Percentiles rank a stretch among this genome's conserved stretches.
phyloP scores from a whole-genome alignment of 53 echinoderm and acorn worm species.

The Holothuria leucospilota region DNA sequence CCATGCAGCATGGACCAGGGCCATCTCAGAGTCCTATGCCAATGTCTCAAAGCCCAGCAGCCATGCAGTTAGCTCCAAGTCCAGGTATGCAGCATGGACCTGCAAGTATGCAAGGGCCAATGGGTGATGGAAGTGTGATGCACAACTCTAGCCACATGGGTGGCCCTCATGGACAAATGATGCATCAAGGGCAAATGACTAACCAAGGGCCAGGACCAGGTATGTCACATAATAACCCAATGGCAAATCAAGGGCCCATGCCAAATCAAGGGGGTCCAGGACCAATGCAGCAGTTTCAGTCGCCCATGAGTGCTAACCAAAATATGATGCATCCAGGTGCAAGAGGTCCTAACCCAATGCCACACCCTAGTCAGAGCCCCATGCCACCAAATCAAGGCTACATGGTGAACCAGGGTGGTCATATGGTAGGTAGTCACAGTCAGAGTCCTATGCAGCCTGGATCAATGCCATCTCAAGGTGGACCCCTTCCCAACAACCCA shows the following conservation, averaged over 20 bases:
- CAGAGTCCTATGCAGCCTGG: slow-evolving; percentile 58
- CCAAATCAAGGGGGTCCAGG: slow-evolving; percentile 48
- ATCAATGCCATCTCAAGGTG: slow-evolving; percentile 52
- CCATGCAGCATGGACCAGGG: slow-evolving; percentile 63
- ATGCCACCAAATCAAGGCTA: slow-evolving; percentile 80
- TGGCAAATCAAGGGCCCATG: slow-evolving; percentile 74
- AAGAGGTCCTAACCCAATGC: slow-evolving; percentile 65
- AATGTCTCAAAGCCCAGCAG: slow-evolving; percentile 63
- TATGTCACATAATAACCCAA: slow-evolving; percentile 40
- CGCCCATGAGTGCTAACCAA: slow-evolving; percentile 32
- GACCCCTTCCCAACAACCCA: slow-evolving; percentile 71
- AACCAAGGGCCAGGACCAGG: slow-evolving; percentile 67
- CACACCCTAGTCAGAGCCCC: slow-evolving; percentile 66
- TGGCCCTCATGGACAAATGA: slow-evolving; percentile 47
- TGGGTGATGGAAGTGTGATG: slow-evolving; percentile 32
- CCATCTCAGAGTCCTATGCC: slow-evolving; percentile 70
- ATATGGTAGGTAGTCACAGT: slow-evolving; percentile 44
- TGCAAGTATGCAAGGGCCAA: slow-evolving; percentile 38
- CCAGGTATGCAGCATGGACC: slow-evolving; percentile 43
- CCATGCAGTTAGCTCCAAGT: slow-evolving; percentile 60
- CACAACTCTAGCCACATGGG: slow-evolving; percentile 44
- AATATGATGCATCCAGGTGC: slow-evolving; percentile 35
- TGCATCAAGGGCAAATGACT: slow-evolving; percentile 55
- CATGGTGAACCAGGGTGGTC: slow-evolving; percentile 78
- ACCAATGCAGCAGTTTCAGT: slow-evolving; percentile 46